Evolutionary conservation across 2,797 vertebrate species (phyloP).

Genomic region (Malacoraja senta): DNA sequence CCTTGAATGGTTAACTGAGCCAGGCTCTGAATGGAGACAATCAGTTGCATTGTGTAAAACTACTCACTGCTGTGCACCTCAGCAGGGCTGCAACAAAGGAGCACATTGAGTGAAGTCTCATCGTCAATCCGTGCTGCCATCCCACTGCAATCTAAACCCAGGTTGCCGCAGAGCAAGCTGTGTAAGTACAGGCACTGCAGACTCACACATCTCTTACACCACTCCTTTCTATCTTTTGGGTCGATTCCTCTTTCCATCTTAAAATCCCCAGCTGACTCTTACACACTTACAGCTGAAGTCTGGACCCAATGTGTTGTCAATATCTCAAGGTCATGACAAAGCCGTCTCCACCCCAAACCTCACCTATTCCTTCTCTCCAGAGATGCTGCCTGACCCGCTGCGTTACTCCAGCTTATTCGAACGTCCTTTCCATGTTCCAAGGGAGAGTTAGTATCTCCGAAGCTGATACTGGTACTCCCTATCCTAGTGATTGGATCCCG

Average conservation of each 20-base stretch:
- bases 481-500: no score
- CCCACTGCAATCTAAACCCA: background rate
- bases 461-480: background rate
- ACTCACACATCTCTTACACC: background rate
- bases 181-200: background rate
- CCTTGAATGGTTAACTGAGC: background rate
- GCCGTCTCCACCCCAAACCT: no score
- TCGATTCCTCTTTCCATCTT: background rate
- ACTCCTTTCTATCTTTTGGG: background rate
- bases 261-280: background rate
- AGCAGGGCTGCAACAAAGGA: background rate
- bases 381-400: no score
- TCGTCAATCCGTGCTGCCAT: background rate
- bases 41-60: background rate
- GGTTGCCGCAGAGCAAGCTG: background rate
- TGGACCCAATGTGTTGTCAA: no score
- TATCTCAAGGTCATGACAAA: background rate
- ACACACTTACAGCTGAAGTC: background rate
- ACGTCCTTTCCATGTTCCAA: background rate
- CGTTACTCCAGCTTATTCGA: no score
- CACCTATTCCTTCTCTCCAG: no score
- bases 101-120: background rate
- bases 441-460: background rate
- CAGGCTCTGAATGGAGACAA: background rate
- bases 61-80: background rate